Base-by-base conservation (phyloP, 2,113 vertebrate genomes). In the Egretta garzetta region DNA sequence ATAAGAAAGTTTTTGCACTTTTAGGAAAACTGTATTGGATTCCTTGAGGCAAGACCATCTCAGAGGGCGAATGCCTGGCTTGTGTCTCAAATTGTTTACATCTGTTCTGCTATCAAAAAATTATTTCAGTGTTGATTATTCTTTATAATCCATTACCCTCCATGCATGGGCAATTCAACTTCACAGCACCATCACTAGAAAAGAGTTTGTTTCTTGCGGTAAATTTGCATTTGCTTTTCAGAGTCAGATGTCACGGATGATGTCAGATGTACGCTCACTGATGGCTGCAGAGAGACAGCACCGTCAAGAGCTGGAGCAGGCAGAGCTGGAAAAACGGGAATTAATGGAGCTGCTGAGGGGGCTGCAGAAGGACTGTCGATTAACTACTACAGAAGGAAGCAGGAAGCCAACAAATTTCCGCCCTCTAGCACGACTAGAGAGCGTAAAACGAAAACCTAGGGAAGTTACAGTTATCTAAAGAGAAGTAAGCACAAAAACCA, bases 161-260 rank as follows among this genome's bases (percentile, higher is more conserved):
- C 0, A 0, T 33, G 52, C 20, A 1, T 22, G 43, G 47, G 49
- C 53, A 53, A 10, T 56, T 76, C 6, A 5, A 3, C 39, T 41
- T 62, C 91, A 19, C 72, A 27, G 30, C 28, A 18, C 7, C 27
- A 3, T n/a, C 49, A 4, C 8, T 39, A 24, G 70, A 9, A 10
- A 49, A 53, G n/a, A 7, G 26, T 67, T 88, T 27, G 30, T 35
- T 68, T 52, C 60, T 52, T 35, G 37, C 30, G 18, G 45, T 87
- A 10, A 71, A 7, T 33, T 11, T 28, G 30, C 13, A 0, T 58
- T 70, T 92, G 80, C 43, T 14, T 89, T 79, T 64, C 97, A 99
- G 99, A 98, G 97, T 71, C 99, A 99, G 98, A 92, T 99, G 96
- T 99, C 99, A 5, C 96, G 98, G 13, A 91, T 99, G 96, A 98